Evolutionary conservation across 2,797 vertebrate genomes (phyloP).

Genomic region (Malurus splendens): DNA sequence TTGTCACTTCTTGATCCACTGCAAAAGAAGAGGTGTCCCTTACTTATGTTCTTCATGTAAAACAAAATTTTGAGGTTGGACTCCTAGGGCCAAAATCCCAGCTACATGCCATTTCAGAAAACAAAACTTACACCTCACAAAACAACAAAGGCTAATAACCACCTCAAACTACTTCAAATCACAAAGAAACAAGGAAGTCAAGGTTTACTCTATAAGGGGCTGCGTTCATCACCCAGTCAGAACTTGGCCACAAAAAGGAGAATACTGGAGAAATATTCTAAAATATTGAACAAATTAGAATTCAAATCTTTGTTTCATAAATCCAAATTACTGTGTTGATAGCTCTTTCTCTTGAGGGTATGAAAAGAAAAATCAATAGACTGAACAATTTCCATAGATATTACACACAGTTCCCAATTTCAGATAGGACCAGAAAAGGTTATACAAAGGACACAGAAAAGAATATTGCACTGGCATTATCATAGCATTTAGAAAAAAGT

Average conservation of each 20-base stretch:
- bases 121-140: neutral
- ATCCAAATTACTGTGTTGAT: neutral
- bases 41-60: neutral
- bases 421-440: neutral
- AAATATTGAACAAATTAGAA: neutral
- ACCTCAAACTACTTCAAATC: neutral
- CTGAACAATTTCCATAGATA: neutral
- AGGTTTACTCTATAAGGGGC: neutral
- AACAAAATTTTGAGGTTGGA: neutral
- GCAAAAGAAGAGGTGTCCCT: neutral
- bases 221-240: neutral
- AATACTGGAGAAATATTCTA: neutral
- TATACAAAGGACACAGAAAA: neutral
- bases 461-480: neutral
- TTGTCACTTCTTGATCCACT: neutral
- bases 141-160: neutral
- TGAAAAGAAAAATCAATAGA: slow-evolving; percentile 8
- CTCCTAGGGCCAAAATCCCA: neutral
- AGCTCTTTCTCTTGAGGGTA: neutral
- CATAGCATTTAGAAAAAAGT: neutral
- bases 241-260: neutral
- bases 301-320: slow-evolving; percentile 16
- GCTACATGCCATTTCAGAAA: neutral
- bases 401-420: neutral
- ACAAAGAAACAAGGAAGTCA: neutral